Evolutionary conservation across 2,888 invertebrate species (phyloP), one percentile per base, ranked within the genome.

Genomic region (Nephrocerus scutellatus): DNA sequence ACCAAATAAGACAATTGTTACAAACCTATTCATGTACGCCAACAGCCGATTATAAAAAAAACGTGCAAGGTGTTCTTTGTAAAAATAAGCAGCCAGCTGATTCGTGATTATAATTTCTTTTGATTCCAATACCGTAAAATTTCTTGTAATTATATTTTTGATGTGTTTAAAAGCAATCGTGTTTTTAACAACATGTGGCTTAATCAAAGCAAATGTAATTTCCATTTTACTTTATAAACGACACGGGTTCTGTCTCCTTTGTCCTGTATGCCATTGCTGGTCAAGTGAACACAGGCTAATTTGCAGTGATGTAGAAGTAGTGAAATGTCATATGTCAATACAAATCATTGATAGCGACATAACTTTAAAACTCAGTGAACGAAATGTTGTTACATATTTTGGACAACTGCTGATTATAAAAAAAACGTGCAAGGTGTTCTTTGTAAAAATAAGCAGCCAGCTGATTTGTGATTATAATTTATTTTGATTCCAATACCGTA

Each of bases 371-470:
- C n/a, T n/a, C n/a, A n/a, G n/a, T n/a, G n/a, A n/a, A n/a, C n/a
- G n/a, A n/a, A n/a, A n/a, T n/a, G n/a, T n/a, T n/a, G n/a, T n/a
- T 85, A 41, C 75, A 73, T 84, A 90, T 89, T 57, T 87, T 88
- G 7, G 84, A 83, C 14, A 82, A 72, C 6, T 91, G 69, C 31
- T 90, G 75, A 54, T 86, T 81, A 57, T 78, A 90, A 66, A 90
- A 91, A 66, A 90, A 90, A 62, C 84, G 86, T 7, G 74, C 73
- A 55, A 74, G 74, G 64, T 93, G 93, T 59, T 91, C 91, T 25
- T 71, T 70, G 59, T 93, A 93, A 69, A 93, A 91, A 30, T 71
- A 66, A 55, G 79, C 75, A 2, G 86, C 87, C 47, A 80, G 71
- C 49, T 75, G 63, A 35, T 63, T 60, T 35, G 76, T 75, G 48